Evolutionary conservation across 2,888 invertebrate genomes (phyloP).

Genomic region (Macroteleia sp.): DNA sequence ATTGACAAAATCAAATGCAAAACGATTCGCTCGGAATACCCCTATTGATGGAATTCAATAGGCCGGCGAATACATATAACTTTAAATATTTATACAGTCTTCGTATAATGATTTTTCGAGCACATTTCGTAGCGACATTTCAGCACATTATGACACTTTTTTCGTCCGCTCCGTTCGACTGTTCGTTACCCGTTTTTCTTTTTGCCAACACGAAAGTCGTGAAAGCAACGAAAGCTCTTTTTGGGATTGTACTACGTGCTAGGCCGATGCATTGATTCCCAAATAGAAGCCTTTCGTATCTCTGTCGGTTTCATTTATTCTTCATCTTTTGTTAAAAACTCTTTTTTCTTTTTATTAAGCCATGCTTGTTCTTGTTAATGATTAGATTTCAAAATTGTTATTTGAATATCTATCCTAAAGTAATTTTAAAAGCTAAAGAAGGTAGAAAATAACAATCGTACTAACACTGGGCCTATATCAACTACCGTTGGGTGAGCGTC

Average conservation of each 20-base stretch:
- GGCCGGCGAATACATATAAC: conserved; percentile 18
- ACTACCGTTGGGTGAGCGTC: too few species aligned
- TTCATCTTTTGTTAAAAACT: too few species aligned
- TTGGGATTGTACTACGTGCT: conserved; percentile 32
- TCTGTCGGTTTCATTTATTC: too few species aligned
- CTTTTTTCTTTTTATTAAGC: too few species aligned
- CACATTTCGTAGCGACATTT: conserved; percentile 9
- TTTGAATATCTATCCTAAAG: too few species aligned
- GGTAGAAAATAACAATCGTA: too few species aligned
- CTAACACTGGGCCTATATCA: too few species aligned
- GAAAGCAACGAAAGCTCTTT: conserved; percentile 48
- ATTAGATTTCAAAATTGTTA: too few species aligned
- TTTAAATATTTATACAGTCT: conserved; percentile 34
- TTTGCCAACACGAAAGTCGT: conserved; percentile 33
- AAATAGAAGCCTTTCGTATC: conserved; percentile 14
- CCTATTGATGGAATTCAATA: conserved; percentile 36
- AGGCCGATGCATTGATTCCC: conserved; percentile 27
- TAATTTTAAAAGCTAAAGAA: too few species aligned
- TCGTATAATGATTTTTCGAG: conserved; percentile 28
- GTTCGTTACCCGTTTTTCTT: conserved; percentile 23
- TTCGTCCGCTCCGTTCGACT: conserved; percentile 17
- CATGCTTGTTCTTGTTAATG: too few species aligned
- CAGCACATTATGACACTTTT: conserved; percentile 28
- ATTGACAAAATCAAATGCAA: conserved; percentile 44
- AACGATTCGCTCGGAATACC: conserved; percentile 18